Base-by-base conservation (phyloP, 2,113 vertebrate species). In the Mormyrus iriodes region DNA sequence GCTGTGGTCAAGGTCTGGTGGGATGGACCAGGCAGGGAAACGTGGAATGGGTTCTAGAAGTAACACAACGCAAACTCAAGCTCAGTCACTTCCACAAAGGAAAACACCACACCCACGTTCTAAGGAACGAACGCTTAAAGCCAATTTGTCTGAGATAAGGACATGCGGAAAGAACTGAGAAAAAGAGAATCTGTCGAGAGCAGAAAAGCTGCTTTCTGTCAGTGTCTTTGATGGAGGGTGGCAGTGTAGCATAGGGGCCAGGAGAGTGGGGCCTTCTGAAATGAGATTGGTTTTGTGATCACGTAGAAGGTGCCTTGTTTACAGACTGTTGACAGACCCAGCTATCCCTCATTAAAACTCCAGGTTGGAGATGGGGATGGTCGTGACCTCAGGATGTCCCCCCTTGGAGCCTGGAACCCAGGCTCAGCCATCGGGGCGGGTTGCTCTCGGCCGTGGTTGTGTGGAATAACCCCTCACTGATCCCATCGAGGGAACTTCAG, bases 81-180 rank as follows among this genome's bases (percentile, higher is more conserved):
- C 8, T 84, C 39, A 39, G 49, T 61, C 85, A 24, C 73, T 87
- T 69, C 88, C 84, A 88, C 27, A 35, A 73, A 73, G 69, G 88
- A 53, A 89, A 90, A 19, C 69, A 89, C 88, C 51, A 65, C n/a
- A 5, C 39, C 44, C 8, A 46, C 39, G 19, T 31, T 85, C 55
- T 58, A 87, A 91, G 90, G 61, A 89, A 91, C 88, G 21, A 48
- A 48, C 1, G 13, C 61, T 69, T 69, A 31, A n/a, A 69, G 61
- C 27, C 27, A 19, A 69, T 31, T 1, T 31, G 61, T 69, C 61
- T 69, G 61, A 69, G 61, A 31, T 27, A 65, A 65, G 61, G 61
- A 65, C 61, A 12, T n/a, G 9, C 9, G 0, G 79, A 39, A 42
- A 48, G 48, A n/a, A 35, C 79, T 48, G 39, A 44, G 31, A 39